Evolutionary conservation across 2,888 invertebrate species (phyloP), one percentile per base, ranked within the genome.

Genomic region (Beris chalybata): DNA sequence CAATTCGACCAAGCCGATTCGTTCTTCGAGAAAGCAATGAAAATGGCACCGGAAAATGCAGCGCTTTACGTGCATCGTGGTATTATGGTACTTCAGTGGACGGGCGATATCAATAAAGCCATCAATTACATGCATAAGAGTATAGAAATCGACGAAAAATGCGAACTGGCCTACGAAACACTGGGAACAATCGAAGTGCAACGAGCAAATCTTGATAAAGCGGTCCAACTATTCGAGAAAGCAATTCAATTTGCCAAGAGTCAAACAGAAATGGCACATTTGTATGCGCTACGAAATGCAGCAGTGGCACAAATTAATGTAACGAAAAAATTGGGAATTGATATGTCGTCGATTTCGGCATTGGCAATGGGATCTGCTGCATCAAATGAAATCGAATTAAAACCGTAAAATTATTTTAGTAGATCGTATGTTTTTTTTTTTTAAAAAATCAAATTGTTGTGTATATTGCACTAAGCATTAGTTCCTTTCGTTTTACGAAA

Each of bases 181-280:
- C 83, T 97, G 69, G 97, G 94, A 72, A 94, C 95, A 31, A 90
- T 97, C 71, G 95, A 96, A 86, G 93, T 97, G 71, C 97, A 97
- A 82, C 77, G 81, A 85, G 90, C 93, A 87, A 83, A 95, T 79
- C 82, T 96, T 71, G 84, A 87, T 67, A 84, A 88, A 73, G 95
- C 96, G 3, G 86, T 96, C 71, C 89, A 89, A 72, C 82, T 93
- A 66, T 96, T 97, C 78, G 91, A 95, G 75, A 92, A 91, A 78
- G 96, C 97, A 44, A 87, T 97, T 70, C 85, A 86, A 65, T 82
- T 94, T 72, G 91, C 93, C 52, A 92, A 93, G 78, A 93, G 93
- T 13, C 90, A 91, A 80, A 84, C 89, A 73, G 97, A 97, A 83
- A 87, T 97, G 86, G 88, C 92, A 32, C 96, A 97, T 79, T 83